phyloP scores from a whole-genome alignment of 2,888 invertebrate genomes.

The Acholoe squamosa region DNA sequence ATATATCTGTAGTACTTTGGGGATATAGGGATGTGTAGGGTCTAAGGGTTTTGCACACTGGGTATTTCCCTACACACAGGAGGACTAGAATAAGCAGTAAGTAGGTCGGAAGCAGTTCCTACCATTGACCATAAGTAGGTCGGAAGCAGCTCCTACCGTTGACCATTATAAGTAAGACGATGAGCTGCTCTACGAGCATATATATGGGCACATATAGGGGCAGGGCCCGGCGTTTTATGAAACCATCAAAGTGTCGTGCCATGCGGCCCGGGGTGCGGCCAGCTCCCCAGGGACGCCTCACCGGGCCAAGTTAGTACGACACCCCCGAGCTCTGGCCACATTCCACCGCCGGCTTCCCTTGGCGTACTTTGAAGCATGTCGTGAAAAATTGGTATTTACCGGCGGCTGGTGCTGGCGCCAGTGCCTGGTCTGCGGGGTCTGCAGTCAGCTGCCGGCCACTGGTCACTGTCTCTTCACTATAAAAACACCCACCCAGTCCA shows the following conservation, averaged over 20 bases:
- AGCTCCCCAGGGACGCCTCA: background rate
- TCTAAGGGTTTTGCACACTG: background rate
- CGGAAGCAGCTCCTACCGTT: no score
- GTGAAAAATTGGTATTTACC: slow-evolving; percentile 23
- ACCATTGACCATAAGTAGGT: no score
- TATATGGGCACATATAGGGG: background rate
- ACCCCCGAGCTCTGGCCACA: background rate
- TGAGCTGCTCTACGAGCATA: no score
- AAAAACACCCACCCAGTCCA: background rate
- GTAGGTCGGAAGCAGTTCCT: no score
- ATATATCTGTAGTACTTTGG: background rate
- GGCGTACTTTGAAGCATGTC: slow-evolving; percentile 27
- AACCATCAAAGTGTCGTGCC: slow-evolving; percentile 1
- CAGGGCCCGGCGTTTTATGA: background rate
- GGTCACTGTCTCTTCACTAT: slow-evolving; percentile 34
- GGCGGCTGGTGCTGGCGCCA: slow-evolving; percentile 20
- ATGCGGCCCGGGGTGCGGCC: background rate
- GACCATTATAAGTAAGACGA: no score
- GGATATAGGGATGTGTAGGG: background rate
- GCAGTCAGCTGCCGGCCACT: slow-evolving; percentile 17
- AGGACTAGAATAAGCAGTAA: no score
- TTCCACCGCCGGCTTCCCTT: background rate
- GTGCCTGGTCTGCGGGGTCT: background rate
- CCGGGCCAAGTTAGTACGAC: background rate
- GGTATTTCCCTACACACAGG: no score